Percentiles rank a stretch among this genome's conserved stretches.
Evolutionary conservation across 2,797 vertebrate genomes (phyloP).

Genomic region (Syngnathus rostellatus): DNA sequence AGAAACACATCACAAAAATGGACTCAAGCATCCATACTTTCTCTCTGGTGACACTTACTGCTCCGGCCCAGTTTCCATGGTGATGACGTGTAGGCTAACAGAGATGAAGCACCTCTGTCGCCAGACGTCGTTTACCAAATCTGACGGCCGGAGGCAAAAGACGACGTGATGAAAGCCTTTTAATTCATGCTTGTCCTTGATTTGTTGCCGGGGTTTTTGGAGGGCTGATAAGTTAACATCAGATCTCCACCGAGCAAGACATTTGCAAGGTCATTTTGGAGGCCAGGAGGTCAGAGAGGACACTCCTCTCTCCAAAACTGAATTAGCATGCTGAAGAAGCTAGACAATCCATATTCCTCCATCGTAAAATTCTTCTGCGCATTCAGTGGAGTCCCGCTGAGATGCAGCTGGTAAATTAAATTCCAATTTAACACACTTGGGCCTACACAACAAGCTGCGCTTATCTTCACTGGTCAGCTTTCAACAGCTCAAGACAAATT

Average conservation of each 20-base stretch:
- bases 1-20: conserved; percentile 15
- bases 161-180: not conserved
- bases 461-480: conserved; percentile 38
- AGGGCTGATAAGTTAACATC: conserved; percentile 10
- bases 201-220: not conserved
- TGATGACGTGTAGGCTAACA: conserved; percentile 37
- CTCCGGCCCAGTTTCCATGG: conserved; percentile 54
- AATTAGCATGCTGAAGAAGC: not conserved
- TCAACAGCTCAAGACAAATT: conserved; percentile 19
- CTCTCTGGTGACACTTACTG: conserved; percentile 39
- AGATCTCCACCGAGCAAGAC: not conserved
- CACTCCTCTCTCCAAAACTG: not conserved
- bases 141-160: not conserved
- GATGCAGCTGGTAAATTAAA: conserved; percentile 23
- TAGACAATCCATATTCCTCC: too few species aligned
- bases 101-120: conserved; percentile 41
- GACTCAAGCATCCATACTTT: conserved; percentile 31
- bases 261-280: not conserved
- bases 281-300: conserved; percentile 25
- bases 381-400: conserved; percentile 5
- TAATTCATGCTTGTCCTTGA: not conserved
- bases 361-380: not conserved
- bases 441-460: conserved; percentile 22
- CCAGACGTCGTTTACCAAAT: conserved; percentile 35
- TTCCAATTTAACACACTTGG: conserved; percentile 14